phyloP scores from a whole-genome alignment of 2,888 invertebrate species.

The Synergus japonicus region DNA sequence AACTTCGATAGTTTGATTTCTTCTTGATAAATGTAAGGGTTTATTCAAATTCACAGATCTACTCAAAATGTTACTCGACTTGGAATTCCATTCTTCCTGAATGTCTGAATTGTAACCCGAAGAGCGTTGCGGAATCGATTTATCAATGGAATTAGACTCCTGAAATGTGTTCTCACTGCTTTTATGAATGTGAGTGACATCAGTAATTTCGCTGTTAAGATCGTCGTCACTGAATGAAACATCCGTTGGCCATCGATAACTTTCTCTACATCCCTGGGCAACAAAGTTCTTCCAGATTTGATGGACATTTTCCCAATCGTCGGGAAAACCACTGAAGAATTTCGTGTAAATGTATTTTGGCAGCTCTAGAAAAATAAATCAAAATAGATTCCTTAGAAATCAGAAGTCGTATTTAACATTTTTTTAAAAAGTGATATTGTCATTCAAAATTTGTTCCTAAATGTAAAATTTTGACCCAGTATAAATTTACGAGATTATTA shows the following conservation, averaged over 20 bases:
- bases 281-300: slow-evolving; percentile 69
- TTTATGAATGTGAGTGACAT: slow-evolving; percentile 46
- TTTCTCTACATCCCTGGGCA: slow-evolving; percentile 56
- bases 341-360: slow-evolving; percentile 71
- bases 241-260: slow-evolving; percentile 72
- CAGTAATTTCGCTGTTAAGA: slow-evolving; percentile 66
- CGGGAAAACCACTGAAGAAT: slow-evolving; percentile 74
- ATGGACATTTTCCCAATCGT: slow-evolving; percentile 73
- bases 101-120: slow-evolving; percentile 42
- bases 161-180: slow-evolving; percentile 22
- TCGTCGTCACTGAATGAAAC: slow-evolving; percentile 72
- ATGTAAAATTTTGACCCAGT: no score
- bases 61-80: slow-evolving; percentile 31
- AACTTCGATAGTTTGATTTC: neutral
- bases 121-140: neutral
- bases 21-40: neutral
- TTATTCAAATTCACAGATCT: neutral
- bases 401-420: no score
- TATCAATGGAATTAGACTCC: neutral
- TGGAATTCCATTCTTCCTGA: slow-evolving; percentile 26
- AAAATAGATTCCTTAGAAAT: no score
- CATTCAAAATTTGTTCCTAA: no score
- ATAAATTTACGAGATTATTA: no score
- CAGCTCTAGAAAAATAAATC: slow-evolving; percentile 59
- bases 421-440: no score